phyloP scores from a whole-genome alignment of 2,888 invertebrate genomes.

The Tiphia femorata region DNA sequence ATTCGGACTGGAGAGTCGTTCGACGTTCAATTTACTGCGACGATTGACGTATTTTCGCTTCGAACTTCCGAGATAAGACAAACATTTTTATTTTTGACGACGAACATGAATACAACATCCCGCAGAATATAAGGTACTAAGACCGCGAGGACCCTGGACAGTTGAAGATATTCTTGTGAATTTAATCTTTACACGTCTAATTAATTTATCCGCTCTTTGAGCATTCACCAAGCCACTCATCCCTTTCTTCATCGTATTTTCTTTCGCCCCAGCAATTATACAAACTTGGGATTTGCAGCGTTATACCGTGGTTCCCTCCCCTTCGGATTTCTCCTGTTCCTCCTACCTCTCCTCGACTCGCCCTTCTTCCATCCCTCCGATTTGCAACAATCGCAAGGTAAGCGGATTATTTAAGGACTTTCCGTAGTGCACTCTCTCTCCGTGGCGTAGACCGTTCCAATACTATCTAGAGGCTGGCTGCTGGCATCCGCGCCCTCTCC shows the following conservation, averaged over 20 bases:
- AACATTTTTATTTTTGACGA: no score
- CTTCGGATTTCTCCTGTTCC: not conserved
- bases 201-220: not conserved
- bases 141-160: no score
- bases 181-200: conserved; percentile 1
- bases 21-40: no score
- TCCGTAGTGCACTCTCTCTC: conserved; percentile 23
- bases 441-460: conserved; percentile 21
- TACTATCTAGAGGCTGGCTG: conserved; percentile 14
- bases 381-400: conserved; percentile 36
- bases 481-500: not conserved
- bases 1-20: no score
- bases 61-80: no score
- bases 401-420: conserved; percentile 43
- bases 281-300: conserved; percentile 33
- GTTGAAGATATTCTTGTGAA: no score
- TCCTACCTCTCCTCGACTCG: not conserved
- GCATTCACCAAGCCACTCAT: conserved; percentile 2
- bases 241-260: conserved; percentile 16
- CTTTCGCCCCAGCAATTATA: conserved; percentile 34
- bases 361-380: conserved; percentile 19
- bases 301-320: not conserved
- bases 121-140: no score
- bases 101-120: no score
- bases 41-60: no score